Evolutionary conservation across 2,888 invertebrate species (phyloP), one percentile per base, ranked within the genome.

Genomic region (Leptinotarsa peninsularis): DNA sequence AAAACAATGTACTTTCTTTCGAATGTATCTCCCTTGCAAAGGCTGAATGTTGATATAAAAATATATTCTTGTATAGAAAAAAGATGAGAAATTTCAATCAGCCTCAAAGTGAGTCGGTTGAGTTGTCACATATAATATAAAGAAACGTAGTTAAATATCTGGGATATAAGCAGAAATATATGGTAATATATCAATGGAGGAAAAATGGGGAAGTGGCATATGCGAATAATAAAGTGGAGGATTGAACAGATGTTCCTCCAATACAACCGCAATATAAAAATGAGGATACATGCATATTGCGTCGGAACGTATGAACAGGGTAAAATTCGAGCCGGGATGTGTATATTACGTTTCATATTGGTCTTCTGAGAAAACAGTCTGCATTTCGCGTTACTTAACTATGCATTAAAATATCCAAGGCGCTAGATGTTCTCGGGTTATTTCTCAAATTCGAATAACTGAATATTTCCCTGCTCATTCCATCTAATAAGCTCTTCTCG

Each of bases 391-490:
- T 83, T 83, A 83, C 85, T 85, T 84, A 85, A 85, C 84, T 85
- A 85, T 85, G 85, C 85, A 85, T 85, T 85, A 85, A 85, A 85
- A 84, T 84, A 84, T 83, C 83, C 54, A n/a, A 54, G 72, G 56
- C 72, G 77, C 75, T 66, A 71, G 75, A 73, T 79, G 79, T 78
- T 79, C 74, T 72, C 76, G 75, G 76, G 77, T 76, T 81, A 78
- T 80, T 73, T 80, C 80, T 77, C 76, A 74, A 78, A 80, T 80
- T 76, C 78, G 78, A 77, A 80, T 79, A 79, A 81, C 77, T 78
- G 82, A 80, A 77, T 79, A 75, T 78, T 78, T 79, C 76, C 75
- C 77, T 66, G 67, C 76, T 78, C 75, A 66, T 77, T 80, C 73
- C 72, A 72, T 72, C 75, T 74, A 78, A 78, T 80, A 63, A 63